Base-by-base conservation (phyloP, 2,113 vertebrate species). In the Albula glossodonta region DNA sequence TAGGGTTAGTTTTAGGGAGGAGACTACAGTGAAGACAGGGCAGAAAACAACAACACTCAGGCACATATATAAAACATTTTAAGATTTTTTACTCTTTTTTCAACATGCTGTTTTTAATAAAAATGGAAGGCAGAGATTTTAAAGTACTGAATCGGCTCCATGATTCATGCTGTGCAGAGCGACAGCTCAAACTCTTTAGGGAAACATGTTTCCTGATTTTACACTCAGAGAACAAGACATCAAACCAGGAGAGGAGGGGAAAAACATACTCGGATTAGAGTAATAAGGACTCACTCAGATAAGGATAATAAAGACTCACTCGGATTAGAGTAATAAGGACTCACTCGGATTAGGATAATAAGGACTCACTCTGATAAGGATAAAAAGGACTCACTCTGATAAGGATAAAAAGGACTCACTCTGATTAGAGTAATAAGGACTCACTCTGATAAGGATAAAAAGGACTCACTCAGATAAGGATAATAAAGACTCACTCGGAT, bases 121-220 rank as follows among this genome's bases (percentile, higher is more conserved):
- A 84, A 82, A 41, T 74, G 80, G 22, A 77, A 57, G 90, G 92
- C 88, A 90, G 83, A 88, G 81, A 88, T 88, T 88, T 86, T 90
- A 90, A 53, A 87, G 78, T 86, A 88, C 60, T 88, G 83, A 90
- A 91, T 89, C 88, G 89, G 87, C 84, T 81, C 13, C 90, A 91
- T 92, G 92, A 92, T 91, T 92, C 93, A 91, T 90, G 90, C 19
- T 91, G 90, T 90, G 90, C 90, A 51, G 89, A 85, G 83, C 48
- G 87, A 86, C 85, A 5, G 88, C 88, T 83, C 89, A 19, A 87
- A 91, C 22, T 87, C 74, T 87, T 74, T 74, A 87, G 84, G 92
- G 94, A 93, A 95, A 89, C 92, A 89, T 77, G 88, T 89, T 89
- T 89, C 91, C 87, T 90, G 49, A 82, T 92, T 95, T 93, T 93